These are phyloP conservation scores for Psilanteris sp. DNA, from an alignment of 1,140 invertebrate species.

Conservation along the genomic window DNA sequence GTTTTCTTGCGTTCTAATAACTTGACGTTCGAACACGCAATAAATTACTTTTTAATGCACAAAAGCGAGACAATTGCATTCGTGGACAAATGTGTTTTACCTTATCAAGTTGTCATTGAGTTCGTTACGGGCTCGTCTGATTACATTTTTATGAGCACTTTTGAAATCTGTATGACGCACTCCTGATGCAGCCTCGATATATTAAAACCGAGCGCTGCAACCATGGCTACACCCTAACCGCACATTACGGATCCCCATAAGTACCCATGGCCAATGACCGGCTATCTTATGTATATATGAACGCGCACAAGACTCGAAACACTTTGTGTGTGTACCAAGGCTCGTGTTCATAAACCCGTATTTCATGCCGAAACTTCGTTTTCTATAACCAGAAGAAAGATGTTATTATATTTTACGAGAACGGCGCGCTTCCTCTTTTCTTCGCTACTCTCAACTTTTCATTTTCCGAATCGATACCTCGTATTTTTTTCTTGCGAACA, in stretches of 20 bases:
- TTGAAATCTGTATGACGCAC: constrained; percentile 47
- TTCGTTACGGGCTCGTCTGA: constrained; percentile 33
- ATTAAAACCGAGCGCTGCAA: constrained; percentile 60
- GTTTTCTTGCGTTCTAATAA: too few species aligned
- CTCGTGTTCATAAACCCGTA: constrained; percentile 11
- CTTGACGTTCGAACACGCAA: too few species aligned
- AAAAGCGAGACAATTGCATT: too few species aligned
- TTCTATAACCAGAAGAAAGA: constrained; percentile 54
- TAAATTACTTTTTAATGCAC: too few species aligned
- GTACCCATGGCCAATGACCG: constrained; percentile 60
- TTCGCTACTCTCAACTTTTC: constrained; percentile 47
- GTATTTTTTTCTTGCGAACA: constrained; percentile 21
- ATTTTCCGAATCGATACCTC: constrained; percentile 46
- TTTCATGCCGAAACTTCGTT: constrained; percentile 53
- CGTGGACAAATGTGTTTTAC: constrained; percentile 20
- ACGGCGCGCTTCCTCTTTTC: constrained; percentile 42
- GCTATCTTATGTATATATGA: constrained; percentile 52
- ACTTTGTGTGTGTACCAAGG: constrained; percentile 11
- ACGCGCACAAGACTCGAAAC: constrained; percentile 16
- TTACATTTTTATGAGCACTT: constrained; percentile 61
- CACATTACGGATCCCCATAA: constrained; percentile 61
- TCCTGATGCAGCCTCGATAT: constrained; percentile 40
- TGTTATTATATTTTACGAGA: constrained; percentile 57
- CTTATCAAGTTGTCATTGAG: constrained; percentile 37
- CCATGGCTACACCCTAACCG: constrained; percentile 64